A percentile compares a stretch with the other conserved stretches of the same genome.
These are phyloP conservation scores for Cryptotis parvus DNA, from an alignment of 2,113 vertebrate genomes.

Conservation along the genomic window DNA sequence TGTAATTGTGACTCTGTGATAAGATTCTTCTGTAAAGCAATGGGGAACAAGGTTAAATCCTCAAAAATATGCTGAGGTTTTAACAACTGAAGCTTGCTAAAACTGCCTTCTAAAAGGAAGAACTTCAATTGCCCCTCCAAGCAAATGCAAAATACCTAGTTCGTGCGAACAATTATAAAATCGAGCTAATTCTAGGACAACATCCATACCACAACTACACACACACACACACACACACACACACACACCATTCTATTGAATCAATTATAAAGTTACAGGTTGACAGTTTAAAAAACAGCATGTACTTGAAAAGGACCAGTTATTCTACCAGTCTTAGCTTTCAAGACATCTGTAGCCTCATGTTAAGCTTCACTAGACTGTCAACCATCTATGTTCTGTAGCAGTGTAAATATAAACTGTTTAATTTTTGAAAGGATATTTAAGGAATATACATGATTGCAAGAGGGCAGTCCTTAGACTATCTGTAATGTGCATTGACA, in stretches of 20 bases:
- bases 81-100: background rate
- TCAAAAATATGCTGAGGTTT: background rate
- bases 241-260: too few species aligned
- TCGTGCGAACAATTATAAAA: background rate
- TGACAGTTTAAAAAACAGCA: background rate
- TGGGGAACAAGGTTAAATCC: background rate
- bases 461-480: background rate
- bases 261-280: background rate
- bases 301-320: background rate
- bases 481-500: background rate
- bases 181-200: background rate
- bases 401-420: background rate
- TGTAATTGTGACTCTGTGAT: background rate
- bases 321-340: background rate
- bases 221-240: too few species aligned
- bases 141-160: background rate
- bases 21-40: background rate
- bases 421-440: conserved; percentile 3
- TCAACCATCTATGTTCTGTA: background rate
- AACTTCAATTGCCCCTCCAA: background rate
- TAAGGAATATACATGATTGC: background rate
- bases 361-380: background rate
- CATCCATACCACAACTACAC: too few species aligned
- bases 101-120: background rate
- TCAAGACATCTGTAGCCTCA: background rate